Percentiles rank a stretch among this genome's conserved stretches.
Evolutionary conservation across 1,140 invertebrate genomes (phyloP).

Genomic region (Colletes gigas): DNA sequence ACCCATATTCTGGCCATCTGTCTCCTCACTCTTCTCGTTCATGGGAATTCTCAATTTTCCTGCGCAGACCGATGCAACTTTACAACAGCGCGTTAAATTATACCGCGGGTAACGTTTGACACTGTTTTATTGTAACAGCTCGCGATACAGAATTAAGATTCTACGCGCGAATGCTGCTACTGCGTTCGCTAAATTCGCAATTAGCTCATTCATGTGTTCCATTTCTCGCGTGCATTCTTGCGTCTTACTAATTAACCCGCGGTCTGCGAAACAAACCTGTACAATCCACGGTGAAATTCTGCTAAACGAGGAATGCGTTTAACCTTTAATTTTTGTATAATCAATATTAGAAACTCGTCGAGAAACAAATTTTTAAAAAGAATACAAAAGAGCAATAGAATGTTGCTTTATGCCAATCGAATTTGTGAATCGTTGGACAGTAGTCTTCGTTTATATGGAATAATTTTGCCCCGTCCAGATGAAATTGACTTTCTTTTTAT

Average conservation of each 20-base stretch:
- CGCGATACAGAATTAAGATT: not conserved
- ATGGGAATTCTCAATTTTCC: constrained; percentile 46
- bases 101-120: constrained; percentile 37
- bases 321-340: too few species aligned
- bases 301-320: too few species aligned
- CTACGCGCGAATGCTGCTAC: not conserved
- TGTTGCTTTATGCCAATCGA: too few species aligned
- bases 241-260: not conserved
- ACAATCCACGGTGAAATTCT: too few species aligned
- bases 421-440: too few species aligned
- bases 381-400: too few species aligned
- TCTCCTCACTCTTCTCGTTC: constrained; percentile 21
- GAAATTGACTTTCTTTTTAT: too few species aligned
- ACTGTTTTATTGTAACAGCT: not conserved
- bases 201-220: not conserved
- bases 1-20: constrained; percentile 41
- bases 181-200: not conserved
- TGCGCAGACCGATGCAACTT: constrained; percentile 2
- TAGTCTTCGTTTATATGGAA: too few species aligned
- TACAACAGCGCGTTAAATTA: constrained; percentile 42
- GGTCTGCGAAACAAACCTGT: too few species aligned
- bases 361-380: too few species aligned
- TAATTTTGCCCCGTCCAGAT: too few species aligned
- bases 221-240: not conserved
- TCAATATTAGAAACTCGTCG: too few species aligned